phyloP scores from a whole-genome alignment of 2,888 invertebrate species.

The Philereme vetulata region DNA sequence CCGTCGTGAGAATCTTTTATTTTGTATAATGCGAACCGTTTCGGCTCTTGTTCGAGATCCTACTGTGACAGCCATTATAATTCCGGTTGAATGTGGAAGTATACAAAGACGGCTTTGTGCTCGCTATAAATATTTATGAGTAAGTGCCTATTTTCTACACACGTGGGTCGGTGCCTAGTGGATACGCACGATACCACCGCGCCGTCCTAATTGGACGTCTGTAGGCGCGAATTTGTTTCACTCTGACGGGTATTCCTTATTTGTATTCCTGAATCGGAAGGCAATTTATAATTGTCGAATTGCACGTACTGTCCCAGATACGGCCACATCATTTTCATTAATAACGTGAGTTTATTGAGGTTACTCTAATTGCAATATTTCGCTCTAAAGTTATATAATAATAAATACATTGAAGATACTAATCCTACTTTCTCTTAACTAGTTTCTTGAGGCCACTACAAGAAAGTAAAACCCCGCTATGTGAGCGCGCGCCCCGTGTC shows the following conservation, averaged over 20 bases:
- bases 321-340: conserved; percentile 36
- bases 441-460: conserved; percentile 79
- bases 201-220: conserved; percentile 74
- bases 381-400: conserved; percentile 65
- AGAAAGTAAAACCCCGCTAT: conserved; percentile 83
- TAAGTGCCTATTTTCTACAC: conserved; percentile 77
- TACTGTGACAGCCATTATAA: conserved; percentile 81
- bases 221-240: conserved; percentile 75
- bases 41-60: conserved; percentile 78
- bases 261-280: conserved; percentile 44
- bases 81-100: conserved; percentile 79
- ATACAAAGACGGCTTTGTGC: conserved; percentile 78
- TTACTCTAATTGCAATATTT: conserved; percentile 37
- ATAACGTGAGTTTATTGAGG: conserved; percentile 35
- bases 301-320: conserved; percentile 39
- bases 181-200: conserved; percentile 73
- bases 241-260: conserved; percentile 59
- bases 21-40: conserved; percentile 75
- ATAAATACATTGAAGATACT: conserved; percentile 71
- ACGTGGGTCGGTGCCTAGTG: conserved; percentile 65
- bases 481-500: conserved; percentile 76
- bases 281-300: conserved; percentile 45
- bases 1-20: conserved; percentile 74
- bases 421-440: conserved; percentile 82
- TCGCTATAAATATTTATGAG: conserved; percentile 80